A percentile compares a stretch with the other conserved stretches of the same genome.
Evolutionary conservation across 2,113 vertebrate species (phyloP).

Genomic region (Dasyornis broadbenti): DNA sequence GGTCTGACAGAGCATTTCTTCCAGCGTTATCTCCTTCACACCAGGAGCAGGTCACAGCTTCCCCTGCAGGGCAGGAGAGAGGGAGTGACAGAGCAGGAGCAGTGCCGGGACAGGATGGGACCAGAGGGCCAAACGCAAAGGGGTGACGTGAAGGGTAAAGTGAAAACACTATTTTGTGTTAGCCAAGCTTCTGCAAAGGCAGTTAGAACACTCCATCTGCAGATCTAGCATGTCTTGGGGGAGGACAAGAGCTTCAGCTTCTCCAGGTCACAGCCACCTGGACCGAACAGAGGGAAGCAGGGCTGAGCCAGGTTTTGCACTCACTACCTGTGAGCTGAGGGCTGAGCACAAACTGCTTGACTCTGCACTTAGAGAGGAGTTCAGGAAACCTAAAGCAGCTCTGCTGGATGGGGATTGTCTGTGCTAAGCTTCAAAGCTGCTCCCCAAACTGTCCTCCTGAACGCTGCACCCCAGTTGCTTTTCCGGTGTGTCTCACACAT

Average conservation of each 20-base stretch:
- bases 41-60: not conserved
- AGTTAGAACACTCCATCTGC: not conserved
- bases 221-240: not conserved
- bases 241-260: not conserved
- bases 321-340: not conserved
- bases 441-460: not conserved
- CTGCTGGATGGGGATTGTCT: not conserved
- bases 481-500: fast-evolving
- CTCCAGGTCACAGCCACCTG: not conserved
- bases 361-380: not conserved
- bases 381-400: not conserved
- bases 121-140: not conserved
- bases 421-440: not conserved
- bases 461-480: fast-evolving
- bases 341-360: not conserved
- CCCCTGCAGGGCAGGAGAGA: not conserved
- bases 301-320: not conserved
- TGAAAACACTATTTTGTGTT: not conserved
- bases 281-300: fast-evolving
- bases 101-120: fast-evolving
- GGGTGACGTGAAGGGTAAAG: not conserved
- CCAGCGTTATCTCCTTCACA: not conserved
- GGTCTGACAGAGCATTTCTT: not conserved
- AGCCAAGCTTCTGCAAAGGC: not conserved
- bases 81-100: not conserved